Conservation (phyloP, 92 coral and sea anemone species). For the Zoanthus gigantus region DNA sequence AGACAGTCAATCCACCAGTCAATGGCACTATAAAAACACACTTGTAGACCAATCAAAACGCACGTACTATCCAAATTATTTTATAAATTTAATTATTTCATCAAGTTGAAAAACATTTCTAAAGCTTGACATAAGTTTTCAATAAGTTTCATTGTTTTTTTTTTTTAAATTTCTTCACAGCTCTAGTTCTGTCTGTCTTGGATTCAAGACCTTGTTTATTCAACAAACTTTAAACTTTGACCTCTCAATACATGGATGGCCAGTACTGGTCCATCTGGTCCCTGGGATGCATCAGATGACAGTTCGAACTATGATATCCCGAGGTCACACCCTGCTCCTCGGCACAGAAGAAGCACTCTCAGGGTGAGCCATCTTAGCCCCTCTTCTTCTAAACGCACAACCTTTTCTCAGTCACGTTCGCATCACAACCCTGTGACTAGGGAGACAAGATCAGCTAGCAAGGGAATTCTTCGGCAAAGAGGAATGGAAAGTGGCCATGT, state of each 20-base stretch:
- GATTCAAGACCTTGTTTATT: neutral
- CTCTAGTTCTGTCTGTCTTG: neutral
- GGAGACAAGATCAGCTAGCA: slow-evolving; percentile 46
- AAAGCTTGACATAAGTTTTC: neutral
- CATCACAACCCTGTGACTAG: neutral
- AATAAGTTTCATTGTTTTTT: neutral
- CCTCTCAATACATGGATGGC: slow-evolving; percentile 45
- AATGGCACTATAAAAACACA: too few relatives aligned
- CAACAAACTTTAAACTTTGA: neutral
- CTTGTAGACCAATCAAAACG: too few relatives aligned
- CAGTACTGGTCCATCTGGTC: slow-evolving; percentile 73
- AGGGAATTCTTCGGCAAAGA: slow-evolving; percentile 37
- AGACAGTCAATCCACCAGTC: too few relatives aligned
- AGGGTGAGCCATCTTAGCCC: slow-evolving; percentile 83
- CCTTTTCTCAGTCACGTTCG: slow-evolving; percentile 52
- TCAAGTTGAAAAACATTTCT: too few relatives aligned
- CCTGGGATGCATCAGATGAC: slow-evolving; percentile 94
- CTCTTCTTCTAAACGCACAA: slow-evolving; percentile 53
- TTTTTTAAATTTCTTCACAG: too few relatives aligned
- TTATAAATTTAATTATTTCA: too few relatives aligned
- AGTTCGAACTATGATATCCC: slow-evolving; percentile 73
- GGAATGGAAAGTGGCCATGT: slow-evolving; percentile 69
- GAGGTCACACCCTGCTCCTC: slow-evolving; percentile 68
- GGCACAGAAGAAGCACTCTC: slow-evolving; percentile 76
- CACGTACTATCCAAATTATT: too few relatives aligned